Evolutionary conservation across 2,888 invertebrate genomes (phyloP), one percentile per base, ranked within the genome.

Genomic region (Chrysotoxum bicinctum): DNA sequence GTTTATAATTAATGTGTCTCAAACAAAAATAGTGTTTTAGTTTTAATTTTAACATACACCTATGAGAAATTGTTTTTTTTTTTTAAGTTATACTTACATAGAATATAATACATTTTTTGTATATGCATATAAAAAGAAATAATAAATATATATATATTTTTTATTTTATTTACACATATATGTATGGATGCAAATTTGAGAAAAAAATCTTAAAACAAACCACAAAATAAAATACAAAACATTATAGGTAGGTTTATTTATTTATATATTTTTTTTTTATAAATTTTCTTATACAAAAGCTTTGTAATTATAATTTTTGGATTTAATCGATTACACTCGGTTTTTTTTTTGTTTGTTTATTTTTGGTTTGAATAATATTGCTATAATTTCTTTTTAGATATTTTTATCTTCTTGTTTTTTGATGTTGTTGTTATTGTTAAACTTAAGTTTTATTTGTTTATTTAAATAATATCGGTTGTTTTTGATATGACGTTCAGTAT

Each of bases 401-500:
- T 60, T 73, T 75, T 66, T 69, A 6, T 23, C 54, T 76, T 58
- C 66, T 48, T 70, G 14, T 54, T 72, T 48, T 54, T 86, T 83
- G 35, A 35, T 37, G 19, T 62, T 50, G 72, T 76, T 48, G 84
- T 52, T 50, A 75, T 79, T 48, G 23, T 52, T 86, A 69, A 40
- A 54, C 45, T 54, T 72, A 43, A 14, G 52, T 70, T 26, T 45
- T 69, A 58, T 58, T 58, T 58, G 58, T 58, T 76, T 40, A 58
- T 79, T 79, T 73, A 70, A 75, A 75, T 75, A 72, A 75, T 75
- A 79, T 84, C 84, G 79, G 84, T 82, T 81, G 64, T 85, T 80
- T 87, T 87, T 87, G 88, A 89, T 89, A 89, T 89, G 88, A 88
- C 87, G 86, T 89, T 88, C 87, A 88, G 87, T 89, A 87, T 76